Percentiles rank a stretch among this genome's conserved stretches.
phyloP scores from a whole-genome alignment of 2,113 vertebrate species.

The Tyto alba region DNA sequence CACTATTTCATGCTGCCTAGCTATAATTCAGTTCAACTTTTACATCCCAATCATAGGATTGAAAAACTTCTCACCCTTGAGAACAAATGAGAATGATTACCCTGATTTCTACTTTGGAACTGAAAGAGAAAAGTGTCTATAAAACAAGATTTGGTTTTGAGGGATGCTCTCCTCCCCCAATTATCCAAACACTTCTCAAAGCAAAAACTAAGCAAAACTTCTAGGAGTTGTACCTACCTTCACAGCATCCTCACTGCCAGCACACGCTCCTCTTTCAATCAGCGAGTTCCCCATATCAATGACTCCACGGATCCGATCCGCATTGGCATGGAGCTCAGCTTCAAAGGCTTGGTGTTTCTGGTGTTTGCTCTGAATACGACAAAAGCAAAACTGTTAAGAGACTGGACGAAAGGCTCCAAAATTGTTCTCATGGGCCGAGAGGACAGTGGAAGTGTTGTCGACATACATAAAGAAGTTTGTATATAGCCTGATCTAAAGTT shows the following conservation, averaged over 20 bases:
- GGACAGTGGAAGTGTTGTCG: not conserved
- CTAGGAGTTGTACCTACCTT: conserved; percentile 74
- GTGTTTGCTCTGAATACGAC: conserved; percentile 87
- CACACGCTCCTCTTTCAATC: conserved; percentile 93
- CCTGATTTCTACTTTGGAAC: fast-evolving
- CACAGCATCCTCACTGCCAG: conserved; percentile 95
- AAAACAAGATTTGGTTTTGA: not conserved
- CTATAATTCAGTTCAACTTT: not conserved
- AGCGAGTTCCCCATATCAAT: conserved; percentile 95
- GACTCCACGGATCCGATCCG: conserved; percentile 92
- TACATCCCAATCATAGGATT: not conserved
- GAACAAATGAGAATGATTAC: fast-evolving
- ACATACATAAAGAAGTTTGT: not conserved
- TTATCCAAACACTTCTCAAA: not conserved
- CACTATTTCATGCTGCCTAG: not conserved
- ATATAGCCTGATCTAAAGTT: not conserved
- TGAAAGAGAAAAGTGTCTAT: not conserved
- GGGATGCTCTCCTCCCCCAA: not conserved
- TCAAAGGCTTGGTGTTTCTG: conserved; percentile 99
- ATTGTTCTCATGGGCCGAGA: not conserved
- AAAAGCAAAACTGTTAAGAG: not conserved
- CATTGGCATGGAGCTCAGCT: conserved; percentile 95
- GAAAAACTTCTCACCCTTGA: not conserved
- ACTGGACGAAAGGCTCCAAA: not conserved
- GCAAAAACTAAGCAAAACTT: not conserved